These are phyloP conservation scores for Drosophila incognita DNA, from an alignment of 2,888 invertebrate genomes.

Conservation along the genomic window DNA sequence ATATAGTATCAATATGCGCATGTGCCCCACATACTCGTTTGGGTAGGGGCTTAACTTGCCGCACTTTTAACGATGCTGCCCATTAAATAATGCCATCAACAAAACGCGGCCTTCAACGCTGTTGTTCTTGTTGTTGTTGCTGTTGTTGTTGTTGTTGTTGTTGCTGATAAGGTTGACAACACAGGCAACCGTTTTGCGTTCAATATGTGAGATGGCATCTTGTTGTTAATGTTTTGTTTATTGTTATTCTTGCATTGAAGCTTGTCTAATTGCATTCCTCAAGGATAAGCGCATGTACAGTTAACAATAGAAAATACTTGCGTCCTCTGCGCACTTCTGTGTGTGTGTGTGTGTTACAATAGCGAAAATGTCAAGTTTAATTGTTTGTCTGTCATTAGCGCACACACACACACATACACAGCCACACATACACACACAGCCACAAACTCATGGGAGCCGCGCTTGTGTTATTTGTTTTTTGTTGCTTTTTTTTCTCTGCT, in stretches of 20 bases:
- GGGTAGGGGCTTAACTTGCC: background rate
- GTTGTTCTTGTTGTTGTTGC: background rate
- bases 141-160: background rate
- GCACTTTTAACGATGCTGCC: constrained; percentile 10
- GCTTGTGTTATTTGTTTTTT: constrained; percentile 12
- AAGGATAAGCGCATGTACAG: constrained; percentile 56
- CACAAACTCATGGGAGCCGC: constrained; percentile 34
- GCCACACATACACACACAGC: constrained; percentile 4
- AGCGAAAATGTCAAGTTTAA: constrained; percentile 75
- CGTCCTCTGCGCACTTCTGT: constrained; percentile 1
- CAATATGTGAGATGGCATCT: constrained; percentile 46
- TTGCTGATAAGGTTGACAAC: constrained; percentile 4
- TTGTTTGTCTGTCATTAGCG: constrained; percentile 75
- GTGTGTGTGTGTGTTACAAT: constrained; percentile 50
- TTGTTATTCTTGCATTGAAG: constrained; percentile 45
- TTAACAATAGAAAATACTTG: constrained; percentile 34
- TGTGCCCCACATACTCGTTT: background rate
- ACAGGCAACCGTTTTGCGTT: constrained; percentile 47
- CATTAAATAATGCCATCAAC: constrained; percentile 28
- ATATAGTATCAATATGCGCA: background rate
- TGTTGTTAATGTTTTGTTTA: constrained; percentile 42
- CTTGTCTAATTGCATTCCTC: constrained; percentile 67
- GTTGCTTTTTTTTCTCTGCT: constrained; percentile 38
- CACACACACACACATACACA: constrained; percentile 38
- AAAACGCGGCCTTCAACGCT: constrained; percentile 23